Evolutionary conservation across 1,140 invertebrate genomes (phyloP), one percentile per base, ranked within the genome.

Genomic region (Bombus impatiens): DNA sequence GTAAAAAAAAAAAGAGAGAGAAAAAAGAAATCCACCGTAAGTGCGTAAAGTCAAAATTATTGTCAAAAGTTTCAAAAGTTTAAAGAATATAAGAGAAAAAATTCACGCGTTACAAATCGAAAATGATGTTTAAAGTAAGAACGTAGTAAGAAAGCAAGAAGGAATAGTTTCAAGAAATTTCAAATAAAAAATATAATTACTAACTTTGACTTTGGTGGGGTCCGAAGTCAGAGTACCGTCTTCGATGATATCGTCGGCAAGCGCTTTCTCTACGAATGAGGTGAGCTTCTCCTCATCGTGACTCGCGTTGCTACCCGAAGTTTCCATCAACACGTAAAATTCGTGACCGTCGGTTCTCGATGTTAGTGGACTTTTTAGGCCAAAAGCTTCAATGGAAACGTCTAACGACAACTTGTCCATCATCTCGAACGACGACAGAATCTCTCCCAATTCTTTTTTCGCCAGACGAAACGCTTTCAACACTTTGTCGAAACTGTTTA

Each of bases 401-500:
- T 95, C 94, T 88, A 98, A 93, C 1, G 97, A 96, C n/a, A 92
- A 87, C 40, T 95, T 95, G 94, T 99, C 99, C 82, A 99, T 97
- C 95, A 99, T 97, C 95, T 99, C 99, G 95, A 98, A 99, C 0
- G 99, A 98, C 40, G 98, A 99, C 35, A 99, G 94, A 86, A 99
- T 98, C 95, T 99, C 98, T 5, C 97, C 97, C 3, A 99, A 95
- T 80, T 97, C 96, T 4, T 93, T 93, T 94, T 97, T 98, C 0
- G 98, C 97, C 84, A 96, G 95, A 88, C 96, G 96, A 91, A 97
- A 98, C 3, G 97, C 96, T 89, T 97, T 95, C 9, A 99, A 94
- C 13, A 99, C 97, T 88, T 97, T 96, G 44, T 98, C 96, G 94
- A 98, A 99, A 68, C 94, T 97, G 44, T 97, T 93, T 70, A 98